Base-by-base conservation (phyloP, 2,888 invertebrate species). In the Anthophora plumipes region DNA sequence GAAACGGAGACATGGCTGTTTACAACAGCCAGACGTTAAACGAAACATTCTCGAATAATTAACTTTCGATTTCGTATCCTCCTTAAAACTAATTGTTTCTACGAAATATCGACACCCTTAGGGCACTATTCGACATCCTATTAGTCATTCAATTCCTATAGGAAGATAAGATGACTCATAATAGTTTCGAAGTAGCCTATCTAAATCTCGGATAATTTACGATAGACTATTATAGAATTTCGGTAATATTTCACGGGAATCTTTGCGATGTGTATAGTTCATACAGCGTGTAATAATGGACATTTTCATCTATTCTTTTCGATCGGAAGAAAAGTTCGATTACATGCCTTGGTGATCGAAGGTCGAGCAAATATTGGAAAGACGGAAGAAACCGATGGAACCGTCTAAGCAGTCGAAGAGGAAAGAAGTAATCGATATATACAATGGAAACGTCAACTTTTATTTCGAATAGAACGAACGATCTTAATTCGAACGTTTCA, bases 281-380 rank as follows among this genome's bases (percentile, higher is more conserved):
- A n/a, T n/a, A n/a, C n/a, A n/a, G n/a, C n/a, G n/a, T n/a, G n/a
- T n/a, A n/a, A n/a, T n/a, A n/a, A n/a, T n/a, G n/a, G n/a, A n/a
- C n/a, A n/a, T 14, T 39, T 9, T 64, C 54, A 37, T 4, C 31
- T 43, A 20, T 3, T 20, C 50, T 50, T 52, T 61, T 70, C 14
- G 60, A 60, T 25, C 50, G 4, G 43, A 39, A n/a, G 12, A 12
- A n/a, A 12, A 5, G n/a, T 60, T 31, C 50, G 50, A n/a, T 50
- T 6, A 12, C 70, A 6, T n/a, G n/a, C 41, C 39, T 25, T 41
- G 4, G 3, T 14, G 41, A 14, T 3, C 31, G 50, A 70, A 70
- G 61, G 41, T 61, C 39, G 61, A 4, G 39, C 11, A 61, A 70
- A 70, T 20, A 70, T 61, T 31, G 25, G 11, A 70, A 25, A 39